phyloP scores from a whole-genome alignment of 2,797 vertebrate genomes.

The Peromyscus attwateri region DNA sequence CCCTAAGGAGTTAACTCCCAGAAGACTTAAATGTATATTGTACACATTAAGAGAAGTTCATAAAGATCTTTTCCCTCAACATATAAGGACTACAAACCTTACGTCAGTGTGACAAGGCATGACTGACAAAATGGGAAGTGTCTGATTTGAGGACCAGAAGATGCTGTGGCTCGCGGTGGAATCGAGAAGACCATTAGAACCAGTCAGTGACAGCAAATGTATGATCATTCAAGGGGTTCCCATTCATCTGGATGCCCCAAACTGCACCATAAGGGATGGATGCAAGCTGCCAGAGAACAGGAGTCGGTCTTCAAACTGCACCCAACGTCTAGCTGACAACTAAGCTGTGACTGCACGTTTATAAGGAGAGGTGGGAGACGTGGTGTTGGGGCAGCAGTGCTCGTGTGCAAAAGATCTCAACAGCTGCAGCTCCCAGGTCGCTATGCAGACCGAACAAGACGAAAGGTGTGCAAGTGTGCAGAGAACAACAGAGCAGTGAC shows the following conservation, averaged over 20 bases:
- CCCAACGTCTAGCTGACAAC: neutral
- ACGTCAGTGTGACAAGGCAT: neutral
- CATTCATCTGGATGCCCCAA: neutral
- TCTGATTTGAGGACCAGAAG: neutral
- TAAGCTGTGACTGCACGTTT: too few relatives aligned
- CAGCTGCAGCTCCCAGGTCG: neutral
- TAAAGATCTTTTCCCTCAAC: neutral
- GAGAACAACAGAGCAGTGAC: neutral
- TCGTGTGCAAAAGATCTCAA: neutral
- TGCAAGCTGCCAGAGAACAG: neutral
- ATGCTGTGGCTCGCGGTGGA: accelerated
- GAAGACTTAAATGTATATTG: neutral
- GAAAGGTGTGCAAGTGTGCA: neutral
- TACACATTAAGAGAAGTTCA: neutral
- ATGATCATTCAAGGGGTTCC: neutral
- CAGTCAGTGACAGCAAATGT: neutral
- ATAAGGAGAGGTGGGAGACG: neutral
- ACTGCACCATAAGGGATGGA: accelerated
- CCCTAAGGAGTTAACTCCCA: neutral
- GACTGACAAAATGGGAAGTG: neutral
- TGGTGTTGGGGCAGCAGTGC: neutral
- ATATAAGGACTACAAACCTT: neutral
- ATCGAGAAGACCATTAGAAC: accelerated
- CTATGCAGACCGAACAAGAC: neutral
- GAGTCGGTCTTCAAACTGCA: neutral